Evolutionary conservation across 2,113 vertebrate species (phyloP).

Genomic region (Psammodynastes pulverulentus): DNA sequence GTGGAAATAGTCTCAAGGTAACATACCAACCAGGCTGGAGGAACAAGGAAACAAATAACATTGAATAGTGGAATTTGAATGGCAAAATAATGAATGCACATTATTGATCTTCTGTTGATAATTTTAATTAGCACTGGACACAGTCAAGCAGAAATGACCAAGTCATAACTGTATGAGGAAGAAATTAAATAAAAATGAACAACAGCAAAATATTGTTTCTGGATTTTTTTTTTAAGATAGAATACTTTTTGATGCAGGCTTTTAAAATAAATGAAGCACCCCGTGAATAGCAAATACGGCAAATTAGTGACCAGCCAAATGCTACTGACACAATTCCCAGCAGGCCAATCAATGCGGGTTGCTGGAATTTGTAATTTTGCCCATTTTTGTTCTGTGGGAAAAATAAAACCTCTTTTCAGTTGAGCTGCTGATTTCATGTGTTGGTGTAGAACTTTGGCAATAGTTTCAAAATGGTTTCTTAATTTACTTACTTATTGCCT

Average conservation of each 20-base stretch:
- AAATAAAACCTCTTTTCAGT: background rate
- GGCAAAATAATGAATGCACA: background rate
- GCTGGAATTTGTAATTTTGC: background rate
- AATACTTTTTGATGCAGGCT: background rate
- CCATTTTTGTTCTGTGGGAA: background rate
- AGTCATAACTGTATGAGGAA: background rate
- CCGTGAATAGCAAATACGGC: background rate
- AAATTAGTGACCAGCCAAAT: background rate
- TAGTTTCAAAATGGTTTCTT: background rate
- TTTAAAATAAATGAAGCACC: background rate
- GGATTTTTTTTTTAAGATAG: background rate
- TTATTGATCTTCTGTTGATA: background rate
- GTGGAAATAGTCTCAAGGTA: background rate
- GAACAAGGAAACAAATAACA: background rate
- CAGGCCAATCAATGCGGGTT: background rate
- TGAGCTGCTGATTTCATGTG: background rate
- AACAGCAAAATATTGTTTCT: background rate
- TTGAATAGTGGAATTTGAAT: background rate
- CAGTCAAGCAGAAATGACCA: background rate
- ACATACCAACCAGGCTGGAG: background rate
- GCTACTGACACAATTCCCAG: background rate
- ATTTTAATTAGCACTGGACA: background rate
- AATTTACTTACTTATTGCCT: background rate
- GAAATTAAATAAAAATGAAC: background rate
- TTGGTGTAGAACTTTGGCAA: background rate